Evolutionary conservation across 1,140 invertebrate species (phyloP).

Genomic region (Drosophila triauraria): DNA sequence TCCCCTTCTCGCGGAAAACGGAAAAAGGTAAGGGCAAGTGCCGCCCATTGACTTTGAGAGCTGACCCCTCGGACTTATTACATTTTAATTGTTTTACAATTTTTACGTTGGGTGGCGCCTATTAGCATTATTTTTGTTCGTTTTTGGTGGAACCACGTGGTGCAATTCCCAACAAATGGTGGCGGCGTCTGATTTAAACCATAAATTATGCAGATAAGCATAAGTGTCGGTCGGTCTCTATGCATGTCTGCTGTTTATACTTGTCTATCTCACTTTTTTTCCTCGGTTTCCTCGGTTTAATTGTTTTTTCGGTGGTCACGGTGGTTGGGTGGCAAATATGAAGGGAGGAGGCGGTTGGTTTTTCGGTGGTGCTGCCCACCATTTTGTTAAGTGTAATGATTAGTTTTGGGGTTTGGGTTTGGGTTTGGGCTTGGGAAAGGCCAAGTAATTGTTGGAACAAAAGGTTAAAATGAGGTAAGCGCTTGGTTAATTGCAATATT

Average conservation of each 20-base stretch:
- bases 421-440: constrained; percentile 28
- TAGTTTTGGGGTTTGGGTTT: constrained; percentile 39
- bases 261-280: constrained; percentile 37
- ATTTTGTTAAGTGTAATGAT: constrained; percentile 50
- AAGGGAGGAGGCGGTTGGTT: constrained; percentile 13
- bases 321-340: constrained; percentile 22
- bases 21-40: constrained; percentile 21
- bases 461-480: constrained; percentile 26
- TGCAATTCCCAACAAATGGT: constrained; percentile 70
- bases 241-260: constrained; percentile 43
- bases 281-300: constrained; percentile 32
- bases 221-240: constrained; percentile 52
- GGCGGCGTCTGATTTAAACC: constrained; percentile 74
- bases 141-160: constrained; percentile 66
- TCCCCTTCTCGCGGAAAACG: background rate
- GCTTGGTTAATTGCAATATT: constrained; percentile 13
- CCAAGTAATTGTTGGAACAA: constrained; percentile 23
- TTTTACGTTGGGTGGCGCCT: constrained; percentile 64
- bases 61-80: constrained; percentile 64
- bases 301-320: constrained; percentile 57
- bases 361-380: constrained; percentile 15
- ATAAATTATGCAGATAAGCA: constrained; percentile 82
- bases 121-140: constrained; percentile 57
- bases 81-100: constrained; percentile 84
- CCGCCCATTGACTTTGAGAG: constrained; percentile 53